Evolutionary conservation across 2,113 vertebrate genomes (phyloP).

Genomic region (Leptosomus discolor): DNA sequence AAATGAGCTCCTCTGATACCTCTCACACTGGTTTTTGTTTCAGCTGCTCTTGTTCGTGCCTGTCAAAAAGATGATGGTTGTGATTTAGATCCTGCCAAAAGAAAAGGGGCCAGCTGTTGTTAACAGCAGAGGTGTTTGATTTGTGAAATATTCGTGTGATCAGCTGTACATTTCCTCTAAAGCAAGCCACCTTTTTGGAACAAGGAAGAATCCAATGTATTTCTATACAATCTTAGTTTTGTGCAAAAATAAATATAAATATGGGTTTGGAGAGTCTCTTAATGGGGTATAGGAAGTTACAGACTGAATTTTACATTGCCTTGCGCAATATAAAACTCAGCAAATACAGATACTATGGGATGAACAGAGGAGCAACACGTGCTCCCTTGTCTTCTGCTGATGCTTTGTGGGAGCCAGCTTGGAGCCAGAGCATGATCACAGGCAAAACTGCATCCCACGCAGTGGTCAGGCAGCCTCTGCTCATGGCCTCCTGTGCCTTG

Average conservation of each 20-base stretch:
- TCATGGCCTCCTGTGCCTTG: background rate
- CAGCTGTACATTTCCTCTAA: background rate
- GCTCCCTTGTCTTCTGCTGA: background rate
- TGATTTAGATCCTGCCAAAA: background rate
- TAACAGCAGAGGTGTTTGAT: background rate
- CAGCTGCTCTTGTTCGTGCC: background rate
- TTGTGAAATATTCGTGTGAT: background rate
- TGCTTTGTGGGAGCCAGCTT: background rate
- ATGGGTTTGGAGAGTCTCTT: background rate
- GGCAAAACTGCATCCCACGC: background rate
- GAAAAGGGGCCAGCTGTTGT: background rate
- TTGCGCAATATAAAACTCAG: background rate
- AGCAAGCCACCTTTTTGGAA: background rate
- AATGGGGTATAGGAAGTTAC: background rate
- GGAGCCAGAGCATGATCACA: background rate
- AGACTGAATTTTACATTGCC: background rate
- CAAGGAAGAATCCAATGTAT: background rate
- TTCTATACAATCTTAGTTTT: background rate
- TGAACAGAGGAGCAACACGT: fast-evolving
- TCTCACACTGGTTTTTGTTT: background rate
- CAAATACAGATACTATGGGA: background rate
- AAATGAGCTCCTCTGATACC: background rate
- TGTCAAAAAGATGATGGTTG: background rate
- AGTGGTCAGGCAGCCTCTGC: background rate
- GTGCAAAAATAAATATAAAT: background rate